phyloP scores from a whole-genome alignment of 2,888 invertebrate genomes.

The Drosophila robusta region DNA sequence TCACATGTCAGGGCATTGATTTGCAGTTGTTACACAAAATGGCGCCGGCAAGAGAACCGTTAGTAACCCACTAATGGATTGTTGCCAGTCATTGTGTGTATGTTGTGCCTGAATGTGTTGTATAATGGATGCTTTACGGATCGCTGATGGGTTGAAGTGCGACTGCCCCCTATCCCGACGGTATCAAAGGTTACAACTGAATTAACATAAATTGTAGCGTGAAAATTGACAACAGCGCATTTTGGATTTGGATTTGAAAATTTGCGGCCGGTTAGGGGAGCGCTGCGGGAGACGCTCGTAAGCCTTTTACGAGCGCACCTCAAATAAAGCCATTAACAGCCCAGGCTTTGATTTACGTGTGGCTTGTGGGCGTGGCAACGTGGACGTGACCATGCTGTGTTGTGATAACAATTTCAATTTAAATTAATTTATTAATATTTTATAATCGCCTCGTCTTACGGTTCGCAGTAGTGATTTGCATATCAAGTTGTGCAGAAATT shows the following conservation, averaged over 20 bases:
- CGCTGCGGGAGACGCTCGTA: background rate
- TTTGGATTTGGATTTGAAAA: slow-evolving; percentile 29
- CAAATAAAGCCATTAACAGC: slow-evolving; percentile 37
- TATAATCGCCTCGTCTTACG: slow-evolving; percentile 67
- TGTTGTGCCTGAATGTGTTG: slow-evolving; percentile 6
- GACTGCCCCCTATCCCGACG: background rate
- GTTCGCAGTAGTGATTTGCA: slow-evolving; percentile 64
- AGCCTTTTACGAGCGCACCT: slow-evolving; percentile 33
- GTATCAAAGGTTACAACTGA: slow-evolving; percentile 63
- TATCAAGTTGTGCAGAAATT: slow-evolving; percentile 55
- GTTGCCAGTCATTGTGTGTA: slow-evolving; percentile 50
- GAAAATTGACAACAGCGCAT: slow-evolving; percentile 65
- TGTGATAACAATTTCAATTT: slow-evolving; percentile 52
- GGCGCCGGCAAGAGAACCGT: slow-evolving; percentile 56
- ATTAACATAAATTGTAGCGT: slow-evolving; percentile 74
- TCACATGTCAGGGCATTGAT: slow-evolving; percentile 78
- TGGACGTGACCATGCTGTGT: slow-evolving; percentile 4
- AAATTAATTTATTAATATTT: slow-evolving; percentile 78
- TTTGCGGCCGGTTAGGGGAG: too few species aligned
- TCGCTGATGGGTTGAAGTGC: slow-evolving; percentile 26
- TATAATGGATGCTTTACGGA: slow-evolving; percentile 49
- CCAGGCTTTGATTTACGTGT: slow-evolving; percentile 31
- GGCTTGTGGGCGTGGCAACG: slow-evolving; percentile 13
- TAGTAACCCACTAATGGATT: slow-evolving; percentile 74
- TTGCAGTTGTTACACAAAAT: slow-evolving; percentile 79